A percentile compares a stretch with the other conserved stretches of the same genome.
Conservation (phyloP, 2,888 invertebrate genomes). For the Campoletis raptor region DNA sequence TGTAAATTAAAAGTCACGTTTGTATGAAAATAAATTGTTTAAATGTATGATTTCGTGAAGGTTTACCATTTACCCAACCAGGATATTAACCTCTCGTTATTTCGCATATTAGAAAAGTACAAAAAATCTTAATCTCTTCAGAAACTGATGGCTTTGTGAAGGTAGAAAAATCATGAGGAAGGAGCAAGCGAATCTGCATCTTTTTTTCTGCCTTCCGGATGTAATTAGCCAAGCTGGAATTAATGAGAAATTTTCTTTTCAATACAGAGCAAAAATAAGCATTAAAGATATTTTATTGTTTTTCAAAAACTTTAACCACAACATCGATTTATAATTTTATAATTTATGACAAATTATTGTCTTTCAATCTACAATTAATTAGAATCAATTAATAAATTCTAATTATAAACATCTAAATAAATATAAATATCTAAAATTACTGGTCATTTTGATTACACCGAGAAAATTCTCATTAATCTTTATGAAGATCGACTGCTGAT, state of each 20-base stretch:
- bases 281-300: not conserved
- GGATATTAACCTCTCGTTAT: not conserved
- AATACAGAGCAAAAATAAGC: slow-evolving; percentile 8
- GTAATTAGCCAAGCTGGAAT: slow-evolving; percentile 19
- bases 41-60: not conserved
- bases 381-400: not conserved
- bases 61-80: not conserved
- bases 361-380: not conserved
- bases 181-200: not conserved
- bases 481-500: not conserved
- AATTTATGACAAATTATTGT: not conserved
- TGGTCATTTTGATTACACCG: not conserved
- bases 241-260: slow-evolving; percentile 11
- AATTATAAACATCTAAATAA: not conserved
- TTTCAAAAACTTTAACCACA: not conserved
- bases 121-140: not conserved
- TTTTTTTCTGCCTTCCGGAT: slow-evolving; percentile 22
- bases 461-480: not conserved
- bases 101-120: not conserved
- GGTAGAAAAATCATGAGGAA: slow-evolving; percentile 29
- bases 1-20: not conserved
- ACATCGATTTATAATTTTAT: not conserved
- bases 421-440: not conserved
- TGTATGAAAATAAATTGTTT: not conserved
- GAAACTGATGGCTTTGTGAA: slow-evolving; percentile 14